Evolutionary conservation across 2,888 invertebrate genomes (phyloP).

Genomic region (Melieria picta): DNA sequence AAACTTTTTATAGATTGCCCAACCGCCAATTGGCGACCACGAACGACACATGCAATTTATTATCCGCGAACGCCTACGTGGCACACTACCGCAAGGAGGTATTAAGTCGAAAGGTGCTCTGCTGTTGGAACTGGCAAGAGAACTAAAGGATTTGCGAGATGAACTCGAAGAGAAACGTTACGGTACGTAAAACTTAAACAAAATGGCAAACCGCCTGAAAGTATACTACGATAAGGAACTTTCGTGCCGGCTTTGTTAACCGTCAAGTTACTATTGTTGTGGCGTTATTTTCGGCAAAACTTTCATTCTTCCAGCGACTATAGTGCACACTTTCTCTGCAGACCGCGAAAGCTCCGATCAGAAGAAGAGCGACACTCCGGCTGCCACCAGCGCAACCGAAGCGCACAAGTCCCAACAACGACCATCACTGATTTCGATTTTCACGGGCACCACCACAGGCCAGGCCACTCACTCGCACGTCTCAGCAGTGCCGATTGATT

Average conservation of each 20-base stretch:
- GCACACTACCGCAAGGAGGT: conserved; percentile 77
- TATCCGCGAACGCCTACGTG: conserved; percentile 86
- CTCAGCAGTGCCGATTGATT: conserved; percentile 64
- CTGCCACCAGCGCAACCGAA: conserved; percentile 64
- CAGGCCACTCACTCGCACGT: conserved; percentile 64
- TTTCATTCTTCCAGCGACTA: neutral
- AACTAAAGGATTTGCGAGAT: conserved; percentile 86
- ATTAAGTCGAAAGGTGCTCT: conserved; percentile 84
- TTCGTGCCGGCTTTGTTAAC: no score
- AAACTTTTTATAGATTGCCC: conserved; percentile 70
- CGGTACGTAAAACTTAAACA: conserved; percentile 49
- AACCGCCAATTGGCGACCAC: conserved; percentile 85
- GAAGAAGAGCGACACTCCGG: conserved; percentile 65
- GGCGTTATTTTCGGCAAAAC: no score
- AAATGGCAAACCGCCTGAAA: no score
- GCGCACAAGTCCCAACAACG: conserved; percentile 71
- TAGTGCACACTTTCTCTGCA: conserved; percentile 41
- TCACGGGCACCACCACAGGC: conserved; percentile 71
- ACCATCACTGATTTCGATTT: conserved; percentile 75
- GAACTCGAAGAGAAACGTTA: conserved; percentile 79
- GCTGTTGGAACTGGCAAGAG: conserved; percentile 85
- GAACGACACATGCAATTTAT: conserved; percentile 86
- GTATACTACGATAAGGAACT: no score
- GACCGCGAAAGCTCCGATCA: conserved; percentile 64
- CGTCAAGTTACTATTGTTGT: no score